Base-by-base conservation (phyloP, 2,113 vertebrate species). In the Accipiter cooperii region DNA sequence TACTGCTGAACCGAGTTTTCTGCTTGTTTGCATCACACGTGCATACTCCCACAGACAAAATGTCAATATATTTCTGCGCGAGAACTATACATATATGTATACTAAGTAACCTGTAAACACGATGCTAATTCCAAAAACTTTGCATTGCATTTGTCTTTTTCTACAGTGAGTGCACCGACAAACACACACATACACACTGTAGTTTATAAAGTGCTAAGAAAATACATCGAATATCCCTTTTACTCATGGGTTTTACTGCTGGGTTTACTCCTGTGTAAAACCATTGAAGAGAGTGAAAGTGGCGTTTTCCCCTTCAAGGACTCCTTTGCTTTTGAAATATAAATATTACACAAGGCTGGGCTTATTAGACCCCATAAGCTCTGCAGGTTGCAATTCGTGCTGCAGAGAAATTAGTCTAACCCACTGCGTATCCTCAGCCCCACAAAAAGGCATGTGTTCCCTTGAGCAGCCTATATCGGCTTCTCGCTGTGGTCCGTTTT, bases 41-140 rank as follows among this genome's bases (percentile, higher is more conserved):
- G 42, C 38, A 16, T 42, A 80, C 17, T 29, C 31, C 13, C 1
- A 0, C 31, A 68, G 40, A 74, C 6, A 71, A 87, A 24, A 65
- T 7, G 5, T 49, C 71, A 19, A 29, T 22, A 4, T 36, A 40
- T 44, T 79, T 76, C 44, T 49, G 21, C 0, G 0, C 1, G 0
- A 66, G 4, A 80, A 44, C 17, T 38, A 9, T 12, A 68, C 34
- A 26, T 47, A 36, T 86, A 16, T 28, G 26, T n/a, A 54, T 54
- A 54, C 49, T 42, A 61, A 80, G 17, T 57, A 79, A 46, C 17
- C 36, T 83, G 58, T 38, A 79, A 87, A 60, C 16, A 40, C 4
- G 3, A 46, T 12, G 8, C 9, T 52, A 64, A 87, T 76, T 89
- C 17, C 0, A 8, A 38, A 95, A 93, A 24, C 6, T 31, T 69